Base-by-base conservation (phyloP, 2,113 vertebrate genomes). In the Tiliqua scincoides region DNA sequence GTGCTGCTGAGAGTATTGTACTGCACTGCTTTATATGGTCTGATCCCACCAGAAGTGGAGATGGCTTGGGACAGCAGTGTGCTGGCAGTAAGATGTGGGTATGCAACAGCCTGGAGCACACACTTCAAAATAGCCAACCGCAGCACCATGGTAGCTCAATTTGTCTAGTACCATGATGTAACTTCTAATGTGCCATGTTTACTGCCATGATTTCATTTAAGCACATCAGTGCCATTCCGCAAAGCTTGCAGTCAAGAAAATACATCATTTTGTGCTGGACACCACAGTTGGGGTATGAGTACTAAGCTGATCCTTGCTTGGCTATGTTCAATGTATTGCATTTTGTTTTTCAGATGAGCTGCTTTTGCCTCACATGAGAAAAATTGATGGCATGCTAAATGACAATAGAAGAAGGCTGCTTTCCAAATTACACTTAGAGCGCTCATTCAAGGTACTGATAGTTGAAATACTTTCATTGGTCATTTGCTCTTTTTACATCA, bases 281-380 rank as follows among this genome's bases (percentile, higher is more conserved):
- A 20, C 27, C 63, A 48, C n/a, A 37, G 37, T 79, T 62, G 21
- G 40, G 73, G 72, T 1, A 48, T 25, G 11, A 17, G 11, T 59
- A 35, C 78, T 11, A 0, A 32, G 3, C 37, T 73, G 32, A 20
- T 87, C 14, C 63, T 18, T 23, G 0, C 71, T 88, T 75, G 57
- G 62, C 90, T 76, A 89, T 1, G 20, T 88, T 35, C 82, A 86
- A 1, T 1, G 18, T 70, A 17, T 83, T 91, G 84, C n/a, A 30
- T 30, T 68, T 18, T 92, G 43, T 90, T 37, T 91, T 95, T 87
- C 91, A 99, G 99, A 99, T 96, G 98, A 99, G 85, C 95, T 99
- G 9, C 96, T 99, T 95, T 95, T 99, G 95, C 98, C 98, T 91
- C 98, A 99, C 83, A 98, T 99, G 98, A 98, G 97, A 95, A 98